Conservation (phyloP, 2,888 invertebrate genomes). For the Gari tellinella region DNA sequence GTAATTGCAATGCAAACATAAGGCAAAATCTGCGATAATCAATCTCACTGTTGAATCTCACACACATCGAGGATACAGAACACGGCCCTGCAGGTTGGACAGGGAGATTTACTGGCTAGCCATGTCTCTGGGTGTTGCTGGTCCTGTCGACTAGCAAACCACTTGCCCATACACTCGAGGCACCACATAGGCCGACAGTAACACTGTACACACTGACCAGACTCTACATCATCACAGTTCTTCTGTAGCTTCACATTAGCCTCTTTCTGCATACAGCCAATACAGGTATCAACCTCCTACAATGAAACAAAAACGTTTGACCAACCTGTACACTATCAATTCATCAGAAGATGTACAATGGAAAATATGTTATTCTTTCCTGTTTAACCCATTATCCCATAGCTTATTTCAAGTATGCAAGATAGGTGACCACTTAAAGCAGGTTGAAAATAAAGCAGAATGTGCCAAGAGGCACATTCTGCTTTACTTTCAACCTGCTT, state of each 20-base stretch:
- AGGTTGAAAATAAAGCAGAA: too few relatives aligned
- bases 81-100: constrained; percentile 93
- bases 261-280: constrained; percentile 93
- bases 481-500: too few relatives aligned
- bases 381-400: too few relatives aligned
- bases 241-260: constrained; percentile 93
- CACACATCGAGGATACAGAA: constrained; percentile 95
- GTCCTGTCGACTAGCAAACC: constrained; percentile 93
- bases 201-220: constrained; percentile 87
- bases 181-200: constrained; percentile 96
- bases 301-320: constrained; percentile 10
- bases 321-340: too few relatives aligned
- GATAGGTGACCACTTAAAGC: too few relatives aligned
- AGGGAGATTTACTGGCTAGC: constrained; percentile 93
- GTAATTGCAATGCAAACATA: too few relatives aligned
- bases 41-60: constrained; percentile 81
- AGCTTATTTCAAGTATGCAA: too few relatives aligned
- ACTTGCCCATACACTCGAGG: constrained; percentile 87
- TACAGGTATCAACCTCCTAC: constrained; percentile 92
- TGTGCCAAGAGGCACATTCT: too few relatives aligned
- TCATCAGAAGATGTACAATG: too few relatives aligned
- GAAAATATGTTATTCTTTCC: too few relatives aligned
- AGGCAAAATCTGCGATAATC: too few relatives aligned
- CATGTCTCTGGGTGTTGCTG: constrained; percentile 89
- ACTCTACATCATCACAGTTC: constrained; percentile 86